Conservation (phyloP, 2,113 vertebrate species). For the Amia ocellicauda region DNA sequence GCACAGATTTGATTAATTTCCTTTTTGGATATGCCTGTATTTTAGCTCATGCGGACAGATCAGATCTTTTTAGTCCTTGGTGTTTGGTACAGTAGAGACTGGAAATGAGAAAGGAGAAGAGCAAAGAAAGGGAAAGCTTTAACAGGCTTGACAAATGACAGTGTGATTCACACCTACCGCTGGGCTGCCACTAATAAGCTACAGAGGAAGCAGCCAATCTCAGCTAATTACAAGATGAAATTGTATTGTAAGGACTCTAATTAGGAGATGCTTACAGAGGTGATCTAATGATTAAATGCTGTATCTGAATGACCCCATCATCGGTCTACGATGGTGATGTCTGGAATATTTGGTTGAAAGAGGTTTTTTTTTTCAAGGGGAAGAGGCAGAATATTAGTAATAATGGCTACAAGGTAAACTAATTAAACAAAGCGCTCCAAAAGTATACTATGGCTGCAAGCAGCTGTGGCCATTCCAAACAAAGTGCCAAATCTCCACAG, state of each 20-base stretch:
- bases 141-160: conserved; percentile 79
- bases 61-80: neutral
- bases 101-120: conserved; percentile 39
- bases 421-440: conserved; percentile 85
- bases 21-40: conserved; percentile 48
- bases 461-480: conserved; percentile 75
- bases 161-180: conserved; percentile 80
- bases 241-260: conserved; percentile 92
- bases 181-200: conserved; percentile 83
- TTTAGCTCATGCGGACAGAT: conserved; percentile 17
- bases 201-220: conserved; percentile 90
- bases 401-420: conserved; percentile 96
- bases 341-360: conserved; percentile 73
- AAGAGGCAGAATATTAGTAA: conserved; percentile 82
- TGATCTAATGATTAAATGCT: conserved; percentile 91
- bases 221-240: conserved; percentile 95
- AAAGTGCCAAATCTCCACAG: conserved; percentile 79
- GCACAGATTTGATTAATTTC: neutral
- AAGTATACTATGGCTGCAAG: conserved; percentile 78
- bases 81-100: conserved; percentile 17
- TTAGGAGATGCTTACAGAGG: conserved; percentile 89
- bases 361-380: conserved; percentile 64
- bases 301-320: conserved; percentile 83
- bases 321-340: conserved; percentile 69
- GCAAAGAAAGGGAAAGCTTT: conserved; percentile 46